Base-by-base conservation (phyloP, 2,888 invertebrate species). In the Philopedon plagiatum region DNA sequence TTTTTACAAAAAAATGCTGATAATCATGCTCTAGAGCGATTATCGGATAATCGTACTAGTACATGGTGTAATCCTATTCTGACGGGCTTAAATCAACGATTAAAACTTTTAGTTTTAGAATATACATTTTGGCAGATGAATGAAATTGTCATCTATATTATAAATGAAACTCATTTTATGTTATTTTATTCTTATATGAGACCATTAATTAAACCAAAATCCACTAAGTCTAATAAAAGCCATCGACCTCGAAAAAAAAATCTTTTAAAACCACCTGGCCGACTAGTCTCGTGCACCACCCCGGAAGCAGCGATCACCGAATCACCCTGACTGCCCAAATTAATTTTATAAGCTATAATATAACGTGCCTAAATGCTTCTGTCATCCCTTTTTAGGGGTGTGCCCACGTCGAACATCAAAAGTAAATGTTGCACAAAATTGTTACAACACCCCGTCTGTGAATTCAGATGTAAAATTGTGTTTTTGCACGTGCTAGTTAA, bases 371-470 rank as follows among this genome's bases (percentile, higher is more conserved):
- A 51, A 51, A 51, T 11, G 51, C 23, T 51, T 41, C 60, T 65
- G 71, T 71, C 67, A 44, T 71, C 66, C 71, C 65, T 44, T 66
- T 44, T 29, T 41, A 67, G 60, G 64, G 71, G 69, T 63, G 64
- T 58, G 64, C 41, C 57, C 29, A 19, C 41, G 49, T 26, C 37
- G 37, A 44, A 56, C 57, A 57, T 62, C 56, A 54, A 61, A 61
- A 65, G 23, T 71, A 71, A 71, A 69, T 69, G 69, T 69, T 62
- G 69, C 66, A 66, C 62, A 61, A 66, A 71, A 71, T 65, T 66
- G 71, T 60, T 66, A 70, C 70, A 69, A 54, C 68, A 56, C 62
- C 56, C 56, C 44, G 61, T 56, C 21, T 37, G 62, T 67, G 41
- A 41, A 67, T 54, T 62, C 54, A 60, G 58, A 69, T 69, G 62